Evolutionary conservation across 1,140 invertebrate genomes (phyloP).

Genomic region (Sesamia nonagrioides): DNA sequence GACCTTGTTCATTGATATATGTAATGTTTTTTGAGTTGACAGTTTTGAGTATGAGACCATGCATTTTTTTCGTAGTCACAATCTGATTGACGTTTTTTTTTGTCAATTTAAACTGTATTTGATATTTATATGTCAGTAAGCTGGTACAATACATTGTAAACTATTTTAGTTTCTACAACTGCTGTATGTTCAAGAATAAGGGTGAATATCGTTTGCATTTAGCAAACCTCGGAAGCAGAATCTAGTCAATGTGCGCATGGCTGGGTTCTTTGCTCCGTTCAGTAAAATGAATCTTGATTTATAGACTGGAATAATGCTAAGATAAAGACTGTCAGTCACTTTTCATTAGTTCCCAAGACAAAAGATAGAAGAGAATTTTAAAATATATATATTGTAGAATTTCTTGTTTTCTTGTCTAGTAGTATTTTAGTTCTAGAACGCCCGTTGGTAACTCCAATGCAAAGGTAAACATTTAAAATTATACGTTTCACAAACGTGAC

Average conservation of each 20-base stretch:
- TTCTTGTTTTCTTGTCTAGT: too few species aligned
- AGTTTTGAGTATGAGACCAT: too few species aligned
- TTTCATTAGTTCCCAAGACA: not conserved
- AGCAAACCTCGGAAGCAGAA: not conserved
- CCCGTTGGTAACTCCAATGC: too few species aligned
- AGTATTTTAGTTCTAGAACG: too few species aligned
- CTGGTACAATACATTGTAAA: not conserved
- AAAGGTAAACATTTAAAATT: too few species aligned
- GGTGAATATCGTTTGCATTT: not conserved
- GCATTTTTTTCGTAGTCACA: not conserved
- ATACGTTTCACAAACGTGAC: too few species aligned
- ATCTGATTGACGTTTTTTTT: not conserved
- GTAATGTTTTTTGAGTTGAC: too few species aligned
- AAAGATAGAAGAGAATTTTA: too few species aligned
- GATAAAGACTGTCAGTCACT: not conserved
- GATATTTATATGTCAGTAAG: not conserved
- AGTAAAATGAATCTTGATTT: conserved; percentile 3
- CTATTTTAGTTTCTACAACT: not conserved
- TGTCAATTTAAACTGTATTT: not conserved
- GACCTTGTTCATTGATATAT: too few species aligned
- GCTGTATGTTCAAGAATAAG: not conserved
- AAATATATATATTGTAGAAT: too few species aligned
- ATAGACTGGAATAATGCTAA: not conserved
- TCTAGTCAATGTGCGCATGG: conserved; percentile 8
- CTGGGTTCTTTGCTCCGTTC: conserved; percentile 1